Base-by-base conservation (phyloP, 2,888 invertebrate genomes). In the Rambutsinella grinnellia region DNA sequence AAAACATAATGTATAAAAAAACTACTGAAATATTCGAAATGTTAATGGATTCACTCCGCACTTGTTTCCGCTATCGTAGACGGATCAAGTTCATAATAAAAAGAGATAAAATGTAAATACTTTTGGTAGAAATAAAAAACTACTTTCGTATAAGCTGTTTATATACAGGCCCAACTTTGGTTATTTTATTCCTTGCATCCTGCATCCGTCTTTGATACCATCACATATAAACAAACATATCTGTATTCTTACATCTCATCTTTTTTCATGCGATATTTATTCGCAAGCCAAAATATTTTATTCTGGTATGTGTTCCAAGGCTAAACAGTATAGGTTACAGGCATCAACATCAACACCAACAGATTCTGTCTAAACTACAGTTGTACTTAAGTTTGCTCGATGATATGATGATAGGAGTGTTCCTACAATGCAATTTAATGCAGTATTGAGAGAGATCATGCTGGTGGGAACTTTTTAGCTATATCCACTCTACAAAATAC, bases 271-370 rank as follows among this genome's bases (percentile, higher is more conserved):
- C 27, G 10, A 17, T 51, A 28, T 51, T 23, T 51, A 19, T 69
- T 69, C 69, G 60, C 61, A 36, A 69, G 51, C 44, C 44, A 49
- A 49, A 54, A 51, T 53, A 69, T 5, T 36, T 21, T 58, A 26
- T 61, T 8, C 13, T 70, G 46, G 54, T 56, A 61, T 69, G 61
- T 70, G 62, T 63, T 71, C 71, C 71, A 71, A 71, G 71, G 63
- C 68, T 67, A 24, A 13, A 36, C 13, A 8, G 36, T 36, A 36
- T 36, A 36, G 36, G 36, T 36, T 36, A 13, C 36, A 36, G 36
- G 36, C 36, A 36, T 8, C 36, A 36, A 8, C 13, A n/a, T n/a
- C n/a, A n/a, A n/a, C n/a, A n/a, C n/a, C n/a, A n/a, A 36, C 36
- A 36, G 6, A 36, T 8, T 36, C 5, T 36, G 13, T 36, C 36